These are phyloP conservation scores for Zoanthus sansibaricus DNA, from an alignment of 92 coral and sea anemone genomes.

Conservation along the genomic window DNA sequence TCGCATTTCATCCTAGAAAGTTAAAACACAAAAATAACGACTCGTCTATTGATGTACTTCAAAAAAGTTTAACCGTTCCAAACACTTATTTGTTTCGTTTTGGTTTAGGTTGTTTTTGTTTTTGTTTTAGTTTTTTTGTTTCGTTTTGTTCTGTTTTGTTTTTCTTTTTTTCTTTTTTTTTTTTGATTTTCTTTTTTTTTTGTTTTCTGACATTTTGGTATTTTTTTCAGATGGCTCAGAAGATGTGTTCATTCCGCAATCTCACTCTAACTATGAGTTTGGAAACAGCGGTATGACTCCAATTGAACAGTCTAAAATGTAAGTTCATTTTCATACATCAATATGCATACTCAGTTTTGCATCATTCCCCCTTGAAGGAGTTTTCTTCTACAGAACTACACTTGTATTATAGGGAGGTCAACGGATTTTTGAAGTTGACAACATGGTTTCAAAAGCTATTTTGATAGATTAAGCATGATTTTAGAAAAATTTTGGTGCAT, in stretches of 20 bases:
- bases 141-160: too few species aligned
- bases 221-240: conserved; percentile 62
- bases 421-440: conserved; percentile 6
- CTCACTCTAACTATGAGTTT: conserved; percentile 94
- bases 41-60: too few species aligned
- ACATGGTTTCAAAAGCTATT: not conserved
- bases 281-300: conserved; percentile 85
- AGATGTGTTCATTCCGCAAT: conserved; percentile 71
- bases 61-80: too few species aligned
- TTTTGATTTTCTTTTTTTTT: not conserved
- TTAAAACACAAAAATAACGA: too few species aligned
- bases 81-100: not conserved
- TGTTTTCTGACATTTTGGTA: not conserved
- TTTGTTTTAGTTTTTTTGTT: not conserved
- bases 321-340: conserved; percentile 36
- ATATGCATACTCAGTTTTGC: too few species aligned
- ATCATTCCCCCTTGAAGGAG: too few species aligned
- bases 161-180: too few species aligned
- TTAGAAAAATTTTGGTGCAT: conserved; percentile 11
- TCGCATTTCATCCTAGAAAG: too few species aligned
- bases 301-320: conserved; percentile 85
- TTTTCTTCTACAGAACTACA: too few species aligned
- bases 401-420: conserved; percentile 5
- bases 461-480: not conserved
- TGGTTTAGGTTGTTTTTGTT: not conserved